Conservation (phyloP, 1,140 invertebrate species). For the Drosophila arawakana region DNA sequence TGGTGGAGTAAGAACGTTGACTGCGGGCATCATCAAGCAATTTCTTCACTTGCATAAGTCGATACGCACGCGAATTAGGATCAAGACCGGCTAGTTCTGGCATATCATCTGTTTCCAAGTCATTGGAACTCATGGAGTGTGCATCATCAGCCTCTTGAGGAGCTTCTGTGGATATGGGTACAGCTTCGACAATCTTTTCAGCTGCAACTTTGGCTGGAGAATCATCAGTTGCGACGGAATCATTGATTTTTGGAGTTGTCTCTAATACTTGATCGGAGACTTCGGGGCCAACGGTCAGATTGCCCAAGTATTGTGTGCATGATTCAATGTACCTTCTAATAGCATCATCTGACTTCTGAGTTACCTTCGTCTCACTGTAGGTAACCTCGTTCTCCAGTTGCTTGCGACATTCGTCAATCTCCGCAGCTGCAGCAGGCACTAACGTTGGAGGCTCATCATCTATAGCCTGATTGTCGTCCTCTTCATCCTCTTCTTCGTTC, state of each 20-base stretch:
- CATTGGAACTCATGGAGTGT: slow-evolving; percentile 72
- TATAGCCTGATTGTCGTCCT: slow-evolving; percentile 42
- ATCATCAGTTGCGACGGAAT: background rate
- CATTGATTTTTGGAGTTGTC: background rate
- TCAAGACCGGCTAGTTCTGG: slow-evolving; percentile 83
- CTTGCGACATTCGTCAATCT: slow-evolving; percentile 85
- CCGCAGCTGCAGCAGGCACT: slow-evolving; percentile 82
- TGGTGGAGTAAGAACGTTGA: slow-evolving; percentile 86
- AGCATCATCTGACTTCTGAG: slow-evolving; percentile 69
- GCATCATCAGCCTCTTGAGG: slow-evolving; percentile 22
- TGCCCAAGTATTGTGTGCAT: slow-evolving; percentile 77
- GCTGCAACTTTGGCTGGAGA: background rate
- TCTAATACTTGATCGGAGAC: slow-evolving; percentile 44
- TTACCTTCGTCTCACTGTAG: slow-evolving; percentile 73
- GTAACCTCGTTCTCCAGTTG: slow-evolving; percentile 85
- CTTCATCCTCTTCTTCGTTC: slow-evolving; percentile 69
- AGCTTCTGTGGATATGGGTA: background rate
- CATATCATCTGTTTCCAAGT: slow-evolving; percentile 72
- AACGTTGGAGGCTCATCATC: slow-evolving; percentile 54
- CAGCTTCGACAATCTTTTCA: slow-evolving; percentile 1
- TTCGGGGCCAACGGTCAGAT: slow-evolving; percentile 63
- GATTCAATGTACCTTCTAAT: slow-evolving; percentile 83
- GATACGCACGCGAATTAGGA: slow-evolving; percentile 86
- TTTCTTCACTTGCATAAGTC: slow-evolving; percentile 86
- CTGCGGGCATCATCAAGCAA: slow-evolving; percentile 86